A percentile compares a stretch with the other conserved stretches of the same genome.
These are phyloP conservation scores for Lycophotia porphyrea DNA, from an alignment of 2,888 invertebrate species.

Conservation along the genomic window DNA sequence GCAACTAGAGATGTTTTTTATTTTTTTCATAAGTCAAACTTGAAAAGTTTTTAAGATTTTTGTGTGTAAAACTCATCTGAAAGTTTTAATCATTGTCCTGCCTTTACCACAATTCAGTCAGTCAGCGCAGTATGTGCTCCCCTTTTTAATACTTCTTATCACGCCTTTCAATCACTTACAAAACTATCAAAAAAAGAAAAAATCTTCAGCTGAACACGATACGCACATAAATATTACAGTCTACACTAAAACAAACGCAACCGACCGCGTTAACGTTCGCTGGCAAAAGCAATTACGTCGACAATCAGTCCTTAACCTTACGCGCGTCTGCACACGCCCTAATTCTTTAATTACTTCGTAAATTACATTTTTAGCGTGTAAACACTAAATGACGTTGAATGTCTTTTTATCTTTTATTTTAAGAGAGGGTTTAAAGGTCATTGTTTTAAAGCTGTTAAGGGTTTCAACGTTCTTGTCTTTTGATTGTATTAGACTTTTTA, in stretches of 20 bases:
- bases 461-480: background rate
- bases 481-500: background rate
- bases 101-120: too few relatives aligned
- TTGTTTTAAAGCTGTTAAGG: slow-evolving; percentile 7
- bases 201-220: slow-evolving; percentile 21
- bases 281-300: slow-evolving; percentile 57
- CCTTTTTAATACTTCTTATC: background rate
- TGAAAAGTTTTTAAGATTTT: background rate
- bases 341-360: slow-evolving; percentile 61
- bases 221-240: slow-evolving; percentile 46
- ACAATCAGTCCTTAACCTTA: slow-evolving; percentile 60
- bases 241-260: slow-evolving; percentile 40
- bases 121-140: background rate
- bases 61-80: background rate
- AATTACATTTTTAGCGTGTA: slow-evolving; percentile 59
- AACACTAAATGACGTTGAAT: slow-evolving; percentile 43
- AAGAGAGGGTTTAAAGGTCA: slow-evolving; percentile 16
- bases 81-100: background rate
- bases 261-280: slow-evolving; percentile 45
- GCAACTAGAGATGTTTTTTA: too few relatives aligned
- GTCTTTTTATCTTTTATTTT: slow-evolving; percentile 28
- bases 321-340: slow-evolving; percentile 60
- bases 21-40: background rate
- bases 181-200: slow-evolving; percentile 7
- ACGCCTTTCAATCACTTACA: background rate